Evolutionary conservation across 2,797 vertebrate genomes (phyloP), one percentile per base, ranked within the genome.

Genomic region (Eulemur rubriventer): DNA sequence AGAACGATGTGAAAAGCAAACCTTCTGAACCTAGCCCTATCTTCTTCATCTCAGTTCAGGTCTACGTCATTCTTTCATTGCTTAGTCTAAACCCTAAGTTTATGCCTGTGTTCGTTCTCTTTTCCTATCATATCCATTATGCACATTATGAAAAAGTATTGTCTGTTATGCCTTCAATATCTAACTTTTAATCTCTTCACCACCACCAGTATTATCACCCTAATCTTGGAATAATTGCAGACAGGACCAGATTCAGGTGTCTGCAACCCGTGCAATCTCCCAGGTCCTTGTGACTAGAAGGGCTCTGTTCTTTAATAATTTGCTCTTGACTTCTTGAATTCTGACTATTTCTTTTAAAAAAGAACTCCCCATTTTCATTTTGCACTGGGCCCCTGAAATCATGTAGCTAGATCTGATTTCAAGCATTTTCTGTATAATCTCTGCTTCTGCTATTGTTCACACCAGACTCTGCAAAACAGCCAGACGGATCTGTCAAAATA

Each of bases 151-250:
- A 90, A 41, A 24, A 50, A 63, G 88, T 17, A 11, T 13, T 50
- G 9, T 22, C 5, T 41, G 7, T 11, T 41, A 41, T 30, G 0
- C 4, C 22, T 87, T 88, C 18, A 35, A 3, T 7, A 69, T 35
- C 6, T 33, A 93, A 55, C 1, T 13, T 57, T 75, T 8, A 67
- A n/a, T 63, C 20, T 48, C 5, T 35, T 79, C 7, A 41, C 7
- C 2, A 50, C 13, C 0, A 8, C 26, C 41, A 81, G 2, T 4
- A 8, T 26, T 12, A 52, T 6, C 12, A 69, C 0, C 16, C 6
- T 79, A 18, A 57, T 57, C 35, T 6, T 67, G 33, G 50, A 79
- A 75, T 59, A 78, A 3, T 4, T 41, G 7, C 33, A 65, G 52
- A 82, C 1, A 67, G 52, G 33, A 13, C 3, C 26, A 48, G 6